Evolutionary conservation across 1,140 invertebrate species (phyloP).

Genomic region (Drosophila ercepeae): DNA sequence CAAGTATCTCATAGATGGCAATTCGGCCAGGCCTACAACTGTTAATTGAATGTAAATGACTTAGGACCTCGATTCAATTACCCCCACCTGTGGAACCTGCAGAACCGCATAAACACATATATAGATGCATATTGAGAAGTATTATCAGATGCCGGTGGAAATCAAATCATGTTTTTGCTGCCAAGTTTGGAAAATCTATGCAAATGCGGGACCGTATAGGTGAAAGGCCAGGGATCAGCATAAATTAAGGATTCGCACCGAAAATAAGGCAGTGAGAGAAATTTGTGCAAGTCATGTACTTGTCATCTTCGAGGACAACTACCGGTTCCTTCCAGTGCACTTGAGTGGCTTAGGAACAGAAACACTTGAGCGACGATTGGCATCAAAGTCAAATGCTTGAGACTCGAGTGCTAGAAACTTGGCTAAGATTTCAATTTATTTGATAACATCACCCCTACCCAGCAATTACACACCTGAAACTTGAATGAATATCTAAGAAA

Average conservation of each 20-base stretch:
- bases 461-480: slow-evolving; percentile 25
- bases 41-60: slow-evolving; percentile 79
- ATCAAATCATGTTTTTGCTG: slow-evolving; percentile 51
- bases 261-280: slow-evolving; percentile 17
- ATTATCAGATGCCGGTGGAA: slow-evolving; percentile 44
- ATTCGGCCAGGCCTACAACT: slow-evolving; percentile 56
- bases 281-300: neutral
- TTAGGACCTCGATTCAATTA: slow-evolving; percentile 69
- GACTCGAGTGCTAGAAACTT: slow-evolving; percentile 60
- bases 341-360: slow-evolving; percentile 37
- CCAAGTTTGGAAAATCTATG: slow-evolving; percentile 46
- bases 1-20: slow-evolving; percentile 51
- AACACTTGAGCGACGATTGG: slow-evolving; percentile 48
- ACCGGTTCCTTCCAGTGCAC: slow-evolving; percentile 8
- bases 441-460: slow-evolving; percentile 54
- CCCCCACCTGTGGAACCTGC: slow-evolving; percentile 48
- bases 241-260: slow-evolving; percentile 24
- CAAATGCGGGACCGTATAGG: slow-evolving; percentile 24
- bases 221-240: slow-evolving; percentile 35
- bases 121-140: slow-evolving; percentile 9
- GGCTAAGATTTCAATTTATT: slow-evolving; percentile 77
- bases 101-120: slow-evolving; percentile 21
- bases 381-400: slow-evolving; percentile 37
- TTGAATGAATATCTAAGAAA: slow-evolving; percentile 20
- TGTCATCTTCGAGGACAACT: neutral